Conservation (phyloP, 1,140 invertebrate species). For the Zaprionus tsacasi region DNA sequence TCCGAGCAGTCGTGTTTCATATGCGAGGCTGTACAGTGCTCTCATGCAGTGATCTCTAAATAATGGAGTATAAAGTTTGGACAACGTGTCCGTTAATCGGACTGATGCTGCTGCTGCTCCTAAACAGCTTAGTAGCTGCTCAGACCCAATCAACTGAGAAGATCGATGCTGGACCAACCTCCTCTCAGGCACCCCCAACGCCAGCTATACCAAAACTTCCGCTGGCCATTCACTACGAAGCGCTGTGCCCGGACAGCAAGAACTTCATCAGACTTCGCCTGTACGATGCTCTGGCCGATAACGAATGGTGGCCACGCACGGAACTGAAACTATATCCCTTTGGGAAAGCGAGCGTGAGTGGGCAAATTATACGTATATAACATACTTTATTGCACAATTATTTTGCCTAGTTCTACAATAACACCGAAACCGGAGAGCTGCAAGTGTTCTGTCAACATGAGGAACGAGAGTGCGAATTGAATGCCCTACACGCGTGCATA, state of each 20-base stretch:
- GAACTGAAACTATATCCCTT: slow-evolving; percentile 78
- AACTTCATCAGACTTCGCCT: slow-evolving; percentile 66
- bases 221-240: slow-evolving; percentile 75
- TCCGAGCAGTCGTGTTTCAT: slow-evolving; percentile 58
- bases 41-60: slow-evolving; percentile 2
- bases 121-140: slow-evolving; percentile 5
- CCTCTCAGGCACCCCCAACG: background rate
- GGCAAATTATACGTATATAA: background rate
- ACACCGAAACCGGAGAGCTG: slow-evolving; percentile 35
- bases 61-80: slow-evolving; percentile 41
- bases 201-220: slow-evolving; percentile 22
- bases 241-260: slow-evolving; percentile 77
- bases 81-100: background rate
- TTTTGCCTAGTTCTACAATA: slow-evolving; percentile 59
- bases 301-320: slow-evolving; percentile 58
- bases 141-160: slow-evolving; percentile 20
- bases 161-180: slow-evolving; percentile 5
- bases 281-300: slow-evolving; percentile 50
- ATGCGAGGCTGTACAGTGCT: slow-evolving; percentile 52
- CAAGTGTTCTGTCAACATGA: slow-evolving; percentile 75
- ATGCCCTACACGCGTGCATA: slow-evolving; percentile 77
- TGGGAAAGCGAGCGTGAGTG: slow-evolving; percentile 76
- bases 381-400: background rate
- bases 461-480: slow-evolving; percentile 69
- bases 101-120: slow-evolving; percentile 29